phyloP scores from a whole-genome alignment of 2,113 vertebrate genomes.

The Maylandia zebra region DNA sequence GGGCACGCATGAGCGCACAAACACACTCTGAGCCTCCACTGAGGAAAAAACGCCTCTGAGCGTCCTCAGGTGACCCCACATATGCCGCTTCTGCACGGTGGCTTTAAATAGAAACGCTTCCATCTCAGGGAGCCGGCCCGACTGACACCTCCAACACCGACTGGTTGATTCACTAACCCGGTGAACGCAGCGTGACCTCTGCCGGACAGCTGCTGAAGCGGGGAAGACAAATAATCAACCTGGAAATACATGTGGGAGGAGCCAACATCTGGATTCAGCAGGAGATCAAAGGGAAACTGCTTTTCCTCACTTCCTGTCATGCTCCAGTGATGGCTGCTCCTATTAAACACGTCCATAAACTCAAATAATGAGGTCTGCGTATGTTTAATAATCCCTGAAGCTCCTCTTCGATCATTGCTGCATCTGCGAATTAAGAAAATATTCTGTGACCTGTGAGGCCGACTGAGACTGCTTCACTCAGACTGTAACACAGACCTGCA shows the following conservation, averaged over 20 bases:
- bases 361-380: neutral
- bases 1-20: neutral
- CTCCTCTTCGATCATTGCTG: neutral
- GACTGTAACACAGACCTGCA: neutral
- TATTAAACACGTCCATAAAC: neutral
- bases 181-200: neutral
- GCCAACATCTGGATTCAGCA: neutral
- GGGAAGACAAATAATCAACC: neutral
- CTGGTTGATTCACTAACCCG: neutral
- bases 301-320: neutral
- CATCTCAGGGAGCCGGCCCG: neutral
- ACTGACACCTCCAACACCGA: neutral
- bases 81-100: neutral
- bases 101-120: constrained; percentile 26
- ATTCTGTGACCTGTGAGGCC: neutral
- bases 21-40: neutral
- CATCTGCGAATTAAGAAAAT: neutral
- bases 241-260: neutral
- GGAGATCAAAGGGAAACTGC: neutral
- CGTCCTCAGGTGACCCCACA: constrained; percentile 9
- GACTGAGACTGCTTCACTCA: neutral
- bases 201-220: neutral
- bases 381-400: neutral
- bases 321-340: neutral
- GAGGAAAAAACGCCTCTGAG: neutral